These are phyloP conservation scores for Callionymus lyra DNA, from an alignment of 2,113 vertebrate genomes.

Conservation along the genomic window DNA sequence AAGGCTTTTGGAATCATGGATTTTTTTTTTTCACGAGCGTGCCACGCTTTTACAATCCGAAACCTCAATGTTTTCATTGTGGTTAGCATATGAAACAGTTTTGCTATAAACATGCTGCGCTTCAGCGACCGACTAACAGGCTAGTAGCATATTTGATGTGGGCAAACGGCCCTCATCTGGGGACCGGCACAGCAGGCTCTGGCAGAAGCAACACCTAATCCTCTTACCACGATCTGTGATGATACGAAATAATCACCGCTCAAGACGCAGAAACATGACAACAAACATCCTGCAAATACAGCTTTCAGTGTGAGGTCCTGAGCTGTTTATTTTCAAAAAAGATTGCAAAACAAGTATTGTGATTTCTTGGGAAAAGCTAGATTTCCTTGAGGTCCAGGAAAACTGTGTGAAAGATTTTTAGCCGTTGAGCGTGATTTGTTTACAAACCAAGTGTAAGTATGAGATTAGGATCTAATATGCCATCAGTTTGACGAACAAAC, in stretches of 20 bases:
- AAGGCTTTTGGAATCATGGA: too few relatives aligned
- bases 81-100: not conserved
- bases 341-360: too few relatives aligned
- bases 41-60: too few relatives aligned
- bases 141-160: constrained; percentile 36
- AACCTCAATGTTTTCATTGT: constrained; percentile 8
- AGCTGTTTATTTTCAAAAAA: constrained; percentile 9
- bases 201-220: constrained; percentile 39
- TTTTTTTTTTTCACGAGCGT: too few relatives aligned
- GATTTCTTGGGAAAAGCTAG: too few relatives aligned
- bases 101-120: too few relatives aligned
- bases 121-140: constrained; percentile 26
- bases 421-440: too few relatives aligned
- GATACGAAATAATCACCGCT: constrained; percentile 43
- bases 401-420: too few relatives aligned
- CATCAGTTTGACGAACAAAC: too few relatives aligned
- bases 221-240: constrained; percentile 42
- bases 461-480: too few relatives aligned
- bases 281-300: constrained; percentile 28
- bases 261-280: constrained; percentile 34
- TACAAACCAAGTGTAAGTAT: too few relatives aligned
- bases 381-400: too few relatives aligned
- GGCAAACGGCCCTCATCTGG: constrained; percentile 24
- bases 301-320: not conserved
- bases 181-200: constrained; percentile 39